Evolutionary conservation across 2,888 invertebrate species (phyloP).

Genomic region (Pharmacophagus antenor): DNA sequence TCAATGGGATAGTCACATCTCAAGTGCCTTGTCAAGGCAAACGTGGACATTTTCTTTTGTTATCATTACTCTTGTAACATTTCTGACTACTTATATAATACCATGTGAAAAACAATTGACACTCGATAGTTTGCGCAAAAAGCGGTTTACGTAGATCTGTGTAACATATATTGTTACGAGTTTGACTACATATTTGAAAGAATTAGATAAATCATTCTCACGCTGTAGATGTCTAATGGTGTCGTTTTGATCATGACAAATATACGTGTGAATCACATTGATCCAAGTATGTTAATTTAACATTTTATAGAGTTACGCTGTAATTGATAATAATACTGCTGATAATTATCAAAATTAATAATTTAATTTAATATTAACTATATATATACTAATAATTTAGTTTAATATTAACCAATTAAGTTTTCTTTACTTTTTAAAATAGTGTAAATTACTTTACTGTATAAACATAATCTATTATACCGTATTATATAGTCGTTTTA

Average conservation of each 20-base stretch:
- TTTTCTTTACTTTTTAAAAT: no score
- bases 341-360: no score
- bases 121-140: slow-evolving; percentile 32
- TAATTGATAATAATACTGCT: not conserved
- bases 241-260: not conserved
- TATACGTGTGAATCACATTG: not conserved
- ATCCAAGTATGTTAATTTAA: not conserved
- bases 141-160: slow-evolving; percentile 7
- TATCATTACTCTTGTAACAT: slow-evolving; percentile 24
- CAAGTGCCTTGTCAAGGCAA: slow-evolving; percentile 34
- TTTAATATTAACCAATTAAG: no score
- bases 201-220: not conserved
- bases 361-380: no score
- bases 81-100: slow-evolving; percentile 33
- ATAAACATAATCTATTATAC: no score
- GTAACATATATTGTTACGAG: not conserved
- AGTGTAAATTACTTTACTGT: no score
- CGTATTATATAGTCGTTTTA: no score
- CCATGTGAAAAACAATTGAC: slow-evolving; percentile 36
- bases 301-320: no score
- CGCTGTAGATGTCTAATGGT: not conserved
- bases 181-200: not conserved
- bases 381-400: no score
- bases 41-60: slow-evolving; percentile 30
- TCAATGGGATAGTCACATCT: slow-evolving; percentile 47